A percentile compares a stretch with the other conserved stretches of the same genome.
Conservation (phyloP, 2,113 vertebrate genomes). For the Pycnonotus jocosus region DNA sequence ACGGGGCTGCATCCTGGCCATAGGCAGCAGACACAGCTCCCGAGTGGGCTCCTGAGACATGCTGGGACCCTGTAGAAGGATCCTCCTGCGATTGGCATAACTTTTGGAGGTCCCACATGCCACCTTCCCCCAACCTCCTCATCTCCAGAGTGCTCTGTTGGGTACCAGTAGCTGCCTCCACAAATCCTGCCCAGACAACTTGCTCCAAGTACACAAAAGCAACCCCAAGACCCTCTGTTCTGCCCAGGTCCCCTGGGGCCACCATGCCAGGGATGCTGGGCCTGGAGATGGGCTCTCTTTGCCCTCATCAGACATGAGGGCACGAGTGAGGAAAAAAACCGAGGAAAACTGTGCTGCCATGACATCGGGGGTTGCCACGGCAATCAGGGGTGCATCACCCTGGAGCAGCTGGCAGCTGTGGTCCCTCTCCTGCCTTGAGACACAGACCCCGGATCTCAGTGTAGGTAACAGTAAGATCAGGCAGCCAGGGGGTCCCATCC, state of each 20-base stretch:
- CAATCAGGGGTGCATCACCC: not conserved
- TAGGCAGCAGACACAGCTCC: not conserved
- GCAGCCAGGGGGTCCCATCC: not conserved
- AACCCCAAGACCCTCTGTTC: not conserved
- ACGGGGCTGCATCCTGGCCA: not conserved
- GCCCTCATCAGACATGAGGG: not conserved
- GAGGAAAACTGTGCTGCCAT: accelerated
- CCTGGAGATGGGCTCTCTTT: not conserved
- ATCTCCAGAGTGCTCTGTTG: not conserved
- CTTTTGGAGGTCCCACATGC: not conserved
- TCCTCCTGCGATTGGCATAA: not conserved
- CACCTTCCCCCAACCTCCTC: not conserved
- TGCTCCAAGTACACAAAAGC: not conserved
- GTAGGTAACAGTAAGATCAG: not conserved
- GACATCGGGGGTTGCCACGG: accelerated
- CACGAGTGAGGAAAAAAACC: accelerated
- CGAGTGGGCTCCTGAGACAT: not conserved
- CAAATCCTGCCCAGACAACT: not conserved
- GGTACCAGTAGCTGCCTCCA: not conserved
- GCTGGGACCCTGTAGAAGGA: not conserved
- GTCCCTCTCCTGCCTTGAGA: not conserved
- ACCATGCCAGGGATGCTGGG: accelerated
- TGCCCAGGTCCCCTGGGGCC: not conserved
- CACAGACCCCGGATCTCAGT: not conserved
- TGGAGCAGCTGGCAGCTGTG: accelerated